Conservation (phyloP, 2,113 vertebrate genomes). For the Ptyas mucosa region DNA sequence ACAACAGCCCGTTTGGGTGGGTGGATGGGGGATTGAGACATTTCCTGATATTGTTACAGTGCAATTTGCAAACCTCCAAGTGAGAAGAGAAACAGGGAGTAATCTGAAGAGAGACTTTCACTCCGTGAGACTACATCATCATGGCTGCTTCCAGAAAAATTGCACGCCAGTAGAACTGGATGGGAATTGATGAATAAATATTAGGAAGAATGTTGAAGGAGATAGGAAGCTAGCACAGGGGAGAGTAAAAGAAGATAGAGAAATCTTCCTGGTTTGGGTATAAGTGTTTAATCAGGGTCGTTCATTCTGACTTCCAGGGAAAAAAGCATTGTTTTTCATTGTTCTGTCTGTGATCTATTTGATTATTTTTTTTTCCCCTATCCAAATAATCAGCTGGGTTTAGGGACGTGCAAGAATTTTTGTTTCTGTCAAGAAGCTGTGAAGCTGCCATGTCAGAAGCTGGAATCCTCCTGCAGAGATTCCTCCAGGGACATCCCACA, state of each 20-base stretch:
- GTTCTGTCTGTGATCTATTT: neutral
- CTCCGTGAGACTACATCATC: neutral
- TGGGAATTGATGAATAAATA: neutral
- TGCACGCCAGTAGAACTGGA: neutral
- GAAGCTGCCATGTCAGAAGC: neutral
- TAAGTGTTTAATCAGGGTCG: neutral
- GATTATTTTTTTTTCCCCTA: neutral
- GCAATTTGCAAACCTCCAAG: neutral
- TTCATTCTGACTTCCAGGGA: neutral
- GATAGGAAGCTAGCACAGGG: neutral
- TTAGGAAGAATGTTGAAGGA: neutral
- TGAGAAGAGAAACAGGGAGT: neutral
- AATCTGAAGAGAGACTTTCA: neutral
- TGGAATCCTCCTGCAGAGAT: neutral
- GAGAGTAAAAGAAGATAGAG: neutral
- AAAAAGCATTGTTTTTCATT: too few relatives aligned
- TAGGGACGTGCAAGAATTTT: neutral
- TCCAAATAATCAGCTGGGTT: too few relatives aligned
- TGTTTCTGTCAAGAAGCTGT: neutral
- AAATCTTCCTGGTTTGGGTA: neutral
- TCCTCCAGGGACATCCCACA: constrained; percentile 12
- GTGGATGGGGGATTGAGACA: neutral
- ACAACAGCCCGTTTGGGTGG: neutral
- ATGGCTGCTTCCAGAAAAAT: neutral
- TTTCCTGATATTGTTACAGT: neutral